These are phyloP conservation scores for Puffinus mauretanicus DNA, from an alignment of 2,113 vertebrate genomes.

Conservation along the genomic window DNA sequence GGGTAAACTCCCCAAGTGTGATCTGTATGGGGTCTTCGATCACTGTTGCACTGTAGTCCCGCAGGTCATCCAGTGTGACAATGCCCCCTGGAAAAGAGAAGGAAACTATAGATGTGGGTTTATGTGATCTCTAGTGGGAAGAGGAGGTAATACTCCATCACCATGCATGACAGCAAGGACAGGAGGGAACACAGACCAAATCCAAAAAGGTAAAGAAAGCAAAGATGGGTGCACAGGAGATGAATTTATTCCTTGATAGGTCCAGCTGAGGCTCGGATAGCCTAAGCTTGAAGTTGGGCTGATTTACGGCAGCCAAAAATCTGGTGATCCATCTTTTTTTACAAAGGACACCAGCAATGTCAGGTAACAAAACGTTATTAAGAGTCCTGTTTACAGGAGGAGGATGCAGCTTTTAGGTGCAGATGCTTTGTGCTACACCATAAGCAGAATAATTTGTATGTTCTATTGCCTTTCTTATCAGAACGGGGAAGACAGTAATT, in stretches of 20 bases:
- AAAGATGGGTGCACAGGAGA: background rate
- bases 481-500: background rate
- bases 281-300: background rate
- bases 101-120: background rate
- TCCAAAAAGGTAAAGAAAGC: background rate
- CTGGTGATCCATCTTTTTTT: background rate
- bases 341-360: background rate
- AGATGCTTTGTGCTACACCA: background rate
- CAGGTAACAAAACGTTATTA: background rate
- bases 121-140: background rate
- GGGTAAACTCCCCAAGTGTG: conserved; percentile 76
- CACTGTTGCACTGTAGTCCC: conserved; percentile 77
- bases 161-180: background rate
- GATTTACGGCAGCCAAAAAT: background rate
- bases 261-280: background rate
- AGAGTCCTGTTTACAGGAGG: background rate
- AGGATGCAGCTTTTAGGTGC: background rate
- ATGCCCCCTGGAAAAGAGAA: conserved; percentile 84
- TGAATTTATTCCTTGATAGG: background rate
- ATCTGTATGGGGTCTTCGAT: conserved; percentile 78
- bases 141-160: background rate
- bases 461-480: background rate
- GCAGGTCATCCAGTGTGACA: conserved; percentile 85
- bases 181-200: background rate
- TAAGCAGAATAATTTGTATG: background rate